These are phyloP conservation scores for Punctoribates punctum DNA, from an alignment of 2,888 invertebrate species.

Conservation along the genomic window DNA sequence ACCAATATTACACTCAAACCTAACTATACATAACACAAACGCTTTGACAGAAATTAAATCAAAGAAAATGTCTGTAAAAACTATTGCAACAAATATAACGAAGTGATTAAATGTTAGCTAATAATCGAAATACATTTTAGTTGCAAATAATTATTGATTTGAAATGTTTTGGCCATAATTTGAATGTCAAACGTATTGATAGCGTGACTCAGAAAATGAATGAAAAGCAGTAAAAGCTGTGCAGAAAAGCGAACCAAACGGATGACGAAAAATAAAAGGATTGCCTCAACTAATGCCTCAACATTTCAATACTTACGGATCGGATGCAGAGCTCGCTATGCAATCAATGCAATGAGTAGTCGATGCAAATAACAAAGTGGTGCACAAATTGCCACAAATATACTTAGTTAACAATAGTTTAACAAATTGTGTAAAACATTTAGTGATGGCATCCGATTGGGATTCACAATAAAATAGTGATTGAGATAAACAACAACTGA, in stretches of 20 bases:
- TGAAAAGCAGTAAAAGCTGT: slow-evolving; percentile 1
- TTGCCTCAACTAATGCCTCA: neutral
- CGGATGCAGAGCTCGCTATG: neutral
- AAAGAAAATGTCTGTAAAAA: neutral
- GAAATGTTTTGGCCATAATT: neutral
- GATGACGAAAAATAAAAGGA: slow-evolving; percentile 1
- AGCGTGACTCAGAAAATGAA: neutral
- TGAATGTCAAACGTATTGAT: neutral
- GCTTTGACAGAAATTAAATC: no score
- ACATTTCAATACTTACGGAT: neutral
- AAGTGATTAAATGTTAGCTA: neutral
- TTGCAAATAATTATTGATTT: neutral
- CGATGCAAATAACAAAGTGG: neutral
- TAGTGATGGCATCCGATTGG: neutral
- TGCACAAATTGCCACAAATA: neutral
- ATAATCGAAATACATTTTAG: neutral
- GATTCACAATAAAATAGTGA: neutral
- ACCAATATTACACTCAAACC: neutral
- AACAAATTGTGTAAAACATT: neutral
- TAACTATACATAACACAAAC: neutral
- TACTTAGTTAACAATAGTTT: neutral
- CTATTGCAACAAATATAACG: neutral
- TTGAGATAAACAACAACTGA: slow-evolving; percentile 33
- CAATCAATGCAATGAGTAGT: neutral
- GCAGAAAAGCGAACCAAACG: neutral